Base-by-base conservation (phyloP, 1,140 invertebrate species). In the Drosophila persimilis region DNA sequence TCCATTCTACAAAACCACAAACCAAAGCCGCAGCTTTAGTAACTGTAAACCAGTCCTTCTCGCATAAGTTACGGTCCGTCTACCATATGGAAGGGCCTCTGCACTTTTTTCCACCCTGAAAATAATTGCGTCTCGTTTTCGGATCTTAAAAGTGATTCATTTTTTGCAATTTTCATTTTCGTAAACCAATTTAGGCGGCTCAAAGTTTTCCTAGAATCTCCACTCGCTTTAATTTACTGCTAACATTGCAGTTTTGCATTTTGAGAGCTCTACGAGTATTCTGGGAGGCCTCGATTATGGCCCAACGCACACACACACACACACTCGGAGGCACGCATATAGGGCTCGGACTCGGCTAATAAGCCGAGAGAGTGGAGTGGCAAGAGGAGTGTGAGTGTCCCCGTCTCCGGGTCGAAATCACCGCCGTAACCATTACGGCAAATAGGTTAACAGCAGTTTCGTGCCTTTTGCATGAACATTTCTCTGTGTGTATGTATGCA, bases 401-500 rank as follows among this genome's bases (percentile, higher is more conserved):
- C 35, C 20, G 69, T 55, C 72, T 75, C 62, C 72, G 55, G 74
- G 57, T 76, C 55, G 61, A 44, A 71, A 80, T 73, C 56, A 61
- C 69, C 70, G 69, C 58, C 60, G 61, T 83, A 77, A 66, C 73
- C 56, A 79, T 71, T 84, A 83, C 67, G 81, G 67, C 81, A 86
- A 85, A 85, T 85, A 74, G 81, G 81, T 85, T 85, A 85, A 85
- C 80, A 86, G 80, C 80, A 62, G 60, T 85, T 84, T 86, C 81
- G 80, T 85, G 80, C 77, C 77, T 74, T 86, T 74, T 64, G 81
- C 80, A 64, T 63, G 77, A 77, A 78, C 72, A 74, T 56, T 63
- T 77, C 58, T 52, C 54, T 48, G 45, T 43, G 44, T 57, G 61
- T 57, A 39, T 48, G 43, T 47, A 22, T 41, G 17, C 11, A n/a